A percentile compares a stretch with the other conserved stretches of the same genome.
These are phyloP conservation scores for Eupithecia inturbata DNA, from an alignment of 2,888 invertebrate genomes.

Conservation along the genomic window DNA sequence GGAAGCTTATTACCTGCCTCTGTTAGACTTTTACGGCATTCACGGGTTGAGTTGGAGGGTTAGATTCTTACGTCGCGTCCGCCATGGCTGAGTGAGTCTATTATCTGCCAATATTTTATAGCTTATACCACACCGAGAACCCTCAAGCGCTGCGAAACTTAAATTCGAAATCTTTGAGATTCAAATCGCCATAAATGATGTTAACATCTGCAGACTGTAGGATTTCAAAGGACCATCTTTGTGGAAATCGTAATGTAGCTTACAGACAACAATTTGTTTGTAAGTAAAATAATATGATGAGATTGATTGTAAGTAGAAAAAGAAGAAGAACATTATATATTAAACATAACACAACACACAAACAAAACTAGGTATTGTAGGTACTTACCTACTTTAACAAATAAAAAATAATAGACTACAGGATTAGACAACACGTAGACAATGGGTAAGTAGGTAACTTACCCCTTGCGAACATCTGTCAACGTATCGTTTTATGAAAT, in stretches of 20 bases:
- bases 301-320: no score
- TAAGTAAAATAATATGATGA: background rate
- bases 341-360: no score
- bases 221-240: slow-evolving; percentile 67
- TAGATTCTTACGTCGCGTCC: background rate
- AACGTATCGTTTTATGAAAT: no score
- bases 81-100: background rate
- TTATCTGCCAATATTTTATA: background rate
- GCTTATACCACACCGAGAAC: slow-evolving; percentile 39
- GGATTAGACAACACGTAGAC: no score
- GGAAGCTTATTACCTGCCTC: no score
- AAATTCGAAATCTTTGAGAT: slow-evolving; percentile 82
- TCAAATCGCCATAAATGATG: slow-evolving; percentile 78
- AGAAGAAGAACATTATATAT: no score
- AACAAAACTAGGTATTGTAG: no score
- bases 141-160: slow-evolving; percentile 66
- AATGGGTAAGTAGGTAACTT: no score
- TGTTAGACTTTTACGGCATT: no score
- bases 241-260: slow-evolving; percentile 25
- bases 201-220: slow-evolving; percentile 62
- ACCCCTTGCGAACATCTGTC: no score
- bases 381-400: no score
- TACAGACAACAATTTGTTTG: background rate
- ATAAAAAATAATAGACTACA: no score
- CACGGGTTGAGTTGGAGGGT: background rate